phyloP scores from a whole-genome alignment of 2,888 invertebrate genomes.

The Azorinus chamasolen region DNA sequence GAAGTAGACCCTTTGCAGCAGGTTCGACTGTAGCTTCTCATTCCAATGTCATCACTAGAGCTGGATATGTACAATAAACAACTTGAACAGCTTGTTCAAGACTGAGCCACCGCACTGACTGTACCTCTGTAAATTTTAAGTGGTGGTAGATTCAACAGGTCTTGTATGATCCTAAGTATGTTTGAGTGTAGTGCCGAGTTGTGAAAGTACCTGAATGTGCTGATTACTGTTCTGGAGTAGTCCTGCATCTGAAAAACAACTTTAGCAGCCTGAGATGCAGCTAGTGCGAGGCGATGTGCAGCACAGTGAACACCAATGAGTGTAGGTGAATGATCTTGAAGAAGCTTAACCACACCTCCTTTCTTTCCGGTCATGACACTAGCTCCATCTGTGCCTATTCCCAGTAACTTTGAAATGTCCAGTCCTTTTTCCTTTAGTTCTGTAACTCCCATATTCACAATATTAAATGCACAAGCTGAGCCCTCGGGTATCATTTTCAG shows the following conservation, averaged over 20 bases:
- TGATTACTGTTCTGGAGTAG: constrained; percentile 21
- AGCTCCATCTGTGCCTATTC: constrained; percentile 46
- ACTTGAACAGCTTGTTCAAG: constrained; percentile 52
- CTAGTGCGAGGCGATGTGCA: constrained; percentile 36
- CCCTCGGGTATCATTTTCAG: constrained; percentile 6
- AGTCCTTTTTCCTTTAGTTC: constrained; percentile 33
- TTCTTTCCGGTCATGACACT: constrained; percentile 45
- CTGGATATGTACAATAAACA: constrained; percentile 53
- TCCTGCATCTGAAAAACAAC: constrained; percentile 13
- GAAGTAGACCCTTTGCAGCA: constrained; percentile 41
- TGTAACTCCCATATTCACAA: constrained; percentile 14
- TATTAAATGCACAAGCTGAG: constrained; percentile 24
- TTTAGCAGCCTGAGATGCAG: constrained; percentile 43
- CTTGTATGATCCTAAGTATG: constrained; percentile 44
- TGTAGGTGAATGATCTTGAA: constrained; percentile 24
- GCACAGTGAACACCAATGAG: constrained; percentile 46
- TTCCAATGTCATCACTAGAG: constrained; percentile 41
- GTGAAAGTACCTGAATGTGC: constrained; percentile 34
- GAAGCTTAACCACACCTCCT: constrained; percentile 28
- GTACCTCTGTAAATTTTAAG: constrained; percentile 51
- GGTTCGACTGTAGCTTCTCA: constrained; percentile 39
- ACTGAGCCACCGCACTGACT: constrained; percentile 58
- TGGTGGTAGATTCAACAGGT: constrained; percentile 38
- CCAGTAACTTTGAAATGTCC: constrained; percentile 44
- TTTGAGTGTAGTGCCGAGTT: constrained; percentile 46